Base-by-base conservation (phyloP, 2,113 vertebrate genomes). In the Vimba vimba region DNA sequence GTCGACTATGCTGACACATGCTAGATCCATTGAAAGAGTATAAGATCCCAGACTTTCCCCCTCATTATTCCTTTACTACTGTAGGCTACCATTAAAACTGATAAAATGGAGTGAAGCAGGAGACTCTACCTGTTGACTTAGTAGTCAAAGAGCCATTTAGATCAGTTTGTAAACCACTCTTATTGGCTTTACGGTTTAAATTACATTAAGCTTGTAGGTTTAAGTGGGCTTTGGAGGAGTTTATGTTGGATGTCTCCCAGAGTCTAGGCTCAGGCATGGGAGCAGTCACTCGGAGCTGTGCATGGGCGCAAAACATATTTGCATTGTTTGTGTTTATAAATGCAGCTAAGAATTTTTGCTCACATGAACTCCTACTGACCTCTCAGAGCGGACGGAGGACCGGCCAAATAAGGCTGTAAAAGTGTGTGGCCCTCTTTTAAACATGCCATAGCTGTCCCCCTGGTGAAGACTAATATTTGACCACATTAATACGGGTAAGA, bases 1-100 rank as follows among this genome's bases (percentile, higher is more conserved):
- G 57, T 55, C 45, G 19, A 73, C 43, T 33, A 21, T 43, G 33
- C 85, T 50, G 81, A 86, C 84, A 87, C 82, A 59, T 88, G 86
- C 81, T 91, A 80, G 68, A 89, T 87, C 89, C 89, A 82, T 90
- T 73, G 36, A 88, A 75, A 71, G 84, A 19, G 43, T 73, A 60
- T 2, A 80, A 90, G 50, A 86, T 85, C 87, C 87, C 59, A 43
- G 39, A 62, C 52, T 85, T 90, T 21, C 91, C 55, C 89, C 90
- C 89, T 91, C 87, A 82, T 60, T 91, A 90, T 89, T 86, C 91
- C 90, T 91, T 47, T 85, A 36, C 33, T 36, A 62, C 43, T 19
- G 68, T 64, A 50, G 10, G 33, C 57, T 43, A n/a, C 25, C 23
- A 4, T 55, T 79, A 27, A 17, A 64, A 45, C 30, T 43, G 11